A percentile compares a stretch with the other conserved stretches of the same genome.
Evolutionary conservation across 1,140 invertebrate species (phyloP).

Genomic region (Oreohelix idahoensis): DNA sequence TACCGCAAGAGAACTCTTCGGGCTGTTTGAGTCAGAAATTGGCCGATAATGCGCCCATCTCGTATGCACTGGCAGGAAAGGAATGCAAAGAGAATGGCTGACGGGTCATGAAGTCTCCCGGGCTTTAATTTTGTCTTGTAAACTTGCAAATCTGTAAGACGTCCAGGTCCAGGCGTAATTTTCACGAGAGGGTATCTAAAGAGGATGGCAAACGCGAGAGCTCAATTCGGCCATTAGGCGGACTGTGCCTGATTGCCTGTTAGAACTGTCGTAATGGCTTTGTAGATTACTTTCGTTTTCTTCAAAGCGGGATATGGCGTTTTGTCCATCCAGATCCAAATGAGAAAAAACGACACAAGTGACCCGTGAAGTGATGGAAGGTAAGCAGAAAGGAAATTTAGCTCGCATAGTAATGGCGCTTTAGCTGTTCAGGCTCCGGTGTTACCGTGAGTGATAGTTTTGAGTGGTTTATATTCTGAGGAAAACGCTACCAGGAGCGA

Average conservation of each 20-base stretch:
- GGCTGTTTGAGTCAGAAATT: background rate
- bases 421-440: too few relatives aligned
- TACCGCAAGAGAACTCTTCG: background rate
- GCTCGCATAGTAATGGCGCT: too few relatives aligned
- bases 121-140: background rate
- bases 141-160: constrained; percentile 1
- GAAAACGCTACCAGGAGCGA: too few relatives aligned
- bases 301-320: background rate
- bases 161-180: background rate
- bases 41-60: background rate
- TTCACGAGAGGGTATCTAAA: background rate
- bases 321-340: background rate
- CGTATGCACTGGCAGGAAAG: background rate
- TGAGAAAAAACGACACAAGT: background rate
- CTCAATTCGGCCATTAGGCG: background rate
- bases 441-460: too few relatives aligned
- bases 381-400: too few relatives aligned
- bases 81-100: background rate
- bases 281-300: background rate
- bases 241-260: background rate
- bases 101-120: background rate
- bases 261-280: background rate
- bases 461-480: too few relatives aligned
- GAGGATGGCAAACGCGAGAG: background rate
- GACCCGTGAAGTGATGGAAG: background rate